Evolutionary conservation across 2,113 vertebrate species (phyloP).

Genomic region (Alligator sinensis): DNA sequence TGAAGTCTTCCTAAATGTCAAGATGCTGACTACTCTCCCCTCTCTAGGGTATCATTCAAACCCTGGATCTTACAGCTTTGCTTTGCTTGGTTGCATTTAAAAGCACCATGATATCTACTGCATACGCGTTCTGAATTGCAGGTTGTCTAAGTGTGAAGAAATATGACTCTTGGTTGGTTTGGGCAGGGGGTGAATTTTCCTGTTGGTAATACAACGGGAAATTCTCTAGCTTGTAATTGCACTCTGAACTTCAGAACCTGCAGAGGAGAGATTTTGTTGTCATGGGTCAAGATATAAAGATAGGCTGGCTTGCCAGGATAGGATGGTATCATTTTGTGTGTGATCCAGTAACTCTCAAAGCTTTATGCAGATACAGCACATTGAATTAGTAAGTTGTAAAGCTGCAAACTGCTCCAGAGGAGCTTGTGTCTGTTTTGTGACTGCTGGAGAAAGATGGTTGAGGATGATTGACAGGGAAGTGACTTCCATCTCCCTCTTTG

Average conservation of each 20-base stretch:
- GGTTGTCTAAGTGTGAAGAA: background rate
- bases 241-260: background rate
- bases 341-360: too few species aligned
- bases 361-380: too few species aligned
- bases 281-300: background rate
- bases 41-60: background rate
- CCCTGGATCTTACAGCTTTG: too few species aligned
- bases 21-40: background rate
- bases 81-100: background rate
- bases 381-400: background rate
- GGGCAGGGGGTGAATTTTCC: background rate
- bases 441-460: background rate
- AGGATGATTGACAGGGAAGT: background rate
- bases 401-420: background rate
- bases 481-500: background rate
- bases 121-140: background rate
- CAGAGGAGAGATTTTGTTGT: background rate
- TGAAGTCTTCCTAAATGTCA: background rate
- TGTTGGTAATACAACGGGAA: too few species aligned
- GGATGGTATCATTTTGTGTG: background rate
- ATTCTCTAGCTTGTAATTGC: background rate
- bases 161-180: background rate
- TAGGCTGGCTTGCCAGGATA: background rate
- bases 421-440: background rate
- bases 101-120: background rate